Evolutionary conservation across 2,888 invertebrate species (phyloP).

Genomic region (Perizoma flavofasciatum): DNA sequence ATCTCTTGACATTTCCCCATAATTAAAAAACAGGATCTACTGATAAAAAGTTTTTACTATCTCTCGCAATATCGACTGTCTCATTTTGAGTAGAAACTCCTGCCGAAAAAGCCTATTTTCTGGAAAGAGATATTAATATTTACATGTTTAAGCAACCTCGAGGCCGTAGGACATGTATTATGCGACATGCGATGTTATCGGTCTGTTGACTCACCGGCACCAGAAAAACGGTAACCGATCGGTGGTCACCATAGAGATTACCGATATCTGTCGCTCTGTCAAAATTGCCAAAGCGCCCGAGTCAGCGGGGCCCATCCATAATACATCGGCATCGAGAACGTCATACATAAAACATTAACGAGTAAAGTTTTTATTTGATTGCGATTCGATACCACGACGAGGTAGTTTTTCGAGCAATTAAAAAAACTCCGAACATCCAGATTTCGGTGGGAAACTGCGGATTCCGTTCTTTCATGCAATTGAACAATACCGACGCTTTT

Average conservation of each 20-base stretch:
- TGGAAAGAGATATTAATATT: constrained; percentile 38
- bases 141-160: constrained; percentile 44
- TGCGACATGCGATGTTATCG: constrained; percentile 61
- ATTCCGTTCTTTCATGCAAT: constrained; percentile 61
- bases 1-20: background rate
- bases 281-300: constrained; percentile 72
- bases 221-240: constrained; percentile 61
- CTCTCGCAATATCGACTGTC: constrained; percentile 8
- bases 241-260: constrained; percentile 70
- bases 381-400: constrained; percentile 67
- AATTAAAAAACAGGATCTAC: constrained; percentile 10
- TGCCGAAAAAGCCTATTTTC: constrained; percentile 29
- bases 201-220: constrained; percentile 37
- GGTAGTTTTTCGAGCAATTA: constrained; percentile 64
- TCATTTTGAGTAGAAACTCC: constrained; percentile 26
- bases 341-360: constrained; percentile 82
- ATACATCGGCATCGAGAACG: constrained; percentile 72
- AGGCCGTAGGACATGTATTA: constrained; percentile 32
- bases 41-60: constrained; percentile 15
- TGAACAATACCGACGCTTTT: constrained; percentile 65
- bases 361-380: constrained; percentile 81
- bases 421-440: constrained; percentile 63
- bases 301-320: constrained; percentile 79
- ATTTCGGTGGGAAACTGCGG: constrained; percentile 76
- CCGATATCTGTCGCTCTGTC: constrained; percentile 74